Evolutionary conservation across 2,113 vertebrate genomes (phyloP).

Genomic region (Seriola aureovittata): DNA sequence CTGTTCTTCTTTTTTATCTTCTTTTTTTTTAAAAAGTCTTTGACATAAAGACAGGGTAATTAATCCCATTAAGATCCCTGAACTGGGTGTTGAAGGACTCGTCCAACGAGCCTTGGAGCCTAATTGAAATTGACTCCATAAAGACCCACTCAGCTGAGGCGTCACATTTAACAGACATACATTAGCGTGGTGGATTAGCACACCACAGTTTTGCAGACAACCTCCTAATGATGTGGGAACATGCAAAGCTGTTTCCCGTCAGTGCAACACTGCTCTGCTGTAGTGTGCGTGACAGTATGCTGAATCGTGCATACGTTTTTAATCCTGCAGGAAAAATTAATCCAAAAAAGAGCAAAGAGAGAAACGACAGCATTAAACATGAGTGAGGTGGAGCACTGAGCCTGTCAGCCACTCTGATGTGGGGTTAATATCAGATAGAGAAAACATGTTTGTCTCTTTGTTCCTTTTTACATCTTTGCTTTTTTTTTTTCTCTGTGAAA

Average conservation of each 20-base stretch:
- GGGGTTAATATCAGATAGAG: no score
- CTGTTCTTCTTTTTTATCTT: background rate
- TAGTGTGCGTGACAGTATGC: background rate
- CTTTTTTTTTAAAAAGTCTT: background rate
- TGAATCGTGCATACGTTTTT: background rate
- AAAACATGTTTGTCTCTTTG: no score
- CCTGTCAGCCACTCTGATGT: no score
- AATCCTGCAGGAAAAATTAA: no score
- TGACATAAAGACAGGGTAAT: slow-evolving; percentile 27
- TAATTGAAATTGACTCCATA: slow-evolving; percentile 53
- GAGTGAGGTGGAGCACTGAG: no score
- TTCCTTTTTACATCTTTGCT: no score
- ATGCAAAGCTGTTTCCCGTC: slow-evolving; percentile 2
- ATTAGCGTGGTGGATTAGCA: slow-evolving; percentile 35
- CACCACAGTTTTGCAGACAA: background rate
- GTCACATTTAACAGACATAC: slow-evolving; percentile 28
- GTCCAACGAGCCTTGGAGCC: background rate
- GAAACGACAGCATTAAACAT: no score
- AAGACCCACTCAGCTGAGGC: slow-evolving; percentile 37
- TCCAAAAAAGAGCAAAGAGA: no score
- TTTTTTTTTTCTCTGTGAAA: no score
- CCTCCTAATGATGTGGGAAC: slow-evolving; percentile 44
- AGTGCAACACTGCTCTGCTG: background rate
- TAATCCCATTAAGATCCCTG: slow-evolving; percentile 41
- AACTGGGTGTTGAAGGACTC: slow-evolving; percentile 7